Evolutionary conservation across 2,888 invertebrate genomes (phyloP).

Genomic region (Platycheirus albimanus): DNA sequence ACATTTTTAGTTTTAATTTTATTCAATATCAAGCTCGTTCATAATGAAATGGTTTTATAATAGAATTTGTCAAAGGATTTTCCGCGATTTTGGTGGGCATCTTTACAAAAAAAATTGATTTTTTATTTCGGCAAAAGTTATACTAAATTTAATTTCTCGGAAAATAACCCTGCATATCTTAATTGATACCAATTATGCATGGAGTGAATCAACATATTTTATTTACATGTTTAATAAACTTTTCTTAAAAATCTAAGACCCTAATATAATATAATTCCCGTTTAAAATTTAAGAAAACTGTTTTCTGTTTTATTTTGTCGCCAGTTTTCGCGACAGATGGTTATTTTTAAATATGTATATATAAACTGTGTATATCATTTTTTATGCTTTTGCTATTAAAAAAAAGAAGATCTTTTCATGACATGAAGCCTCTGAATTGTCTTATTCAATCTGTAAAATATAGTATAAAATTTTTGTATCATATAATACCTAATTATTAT

Average conservation of each 20-base stretch:
- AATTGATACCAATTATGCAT: constrained; percentile 4
- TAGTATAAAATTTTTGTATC: constrained; percentile 44
- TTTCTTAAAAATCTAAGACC: constrained; percentile 7
- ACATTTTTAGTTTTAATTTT: no score
- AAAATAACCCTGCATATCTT: constrained; percentile 1
- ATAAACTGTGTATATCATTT: no score
- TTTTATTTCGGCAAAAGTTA: no score
- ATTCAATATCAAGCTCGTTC: no score
- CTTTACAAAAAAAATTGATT: no score
- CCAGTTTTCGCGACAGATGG: no score
- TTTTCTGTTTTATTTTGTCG: constrained; percentile 29
- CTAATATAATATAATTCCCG: constrained; percentile 28
- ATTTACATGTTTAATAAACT: constrained; percentile 70
- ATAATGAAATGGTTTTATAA: no score
- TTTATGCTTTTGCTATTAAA: no score
- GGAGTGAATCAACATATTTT: constrained; percentile 35
- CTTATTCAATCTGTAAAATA: constrained; percentile 62
- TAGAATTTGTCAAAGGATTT: no score
- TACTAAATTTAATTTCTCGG: no score
- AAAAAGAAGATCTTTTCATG: constrained; percentile 21
- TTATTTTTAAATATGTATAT: no score
- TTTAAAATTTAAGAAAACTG: constrained; percentile 38
- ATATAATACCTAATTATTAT: constrained; percentile 2
- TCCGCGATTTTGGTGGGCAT: no score
- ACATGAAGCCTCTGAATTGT: constrained; percentile 34